A percentile compares a stretch with the other conserved stretches of the same genome.
phyloP scores from a whole-genome alignment of 2,888 invertebrate genomes.

The Macaria notata region DNA sequence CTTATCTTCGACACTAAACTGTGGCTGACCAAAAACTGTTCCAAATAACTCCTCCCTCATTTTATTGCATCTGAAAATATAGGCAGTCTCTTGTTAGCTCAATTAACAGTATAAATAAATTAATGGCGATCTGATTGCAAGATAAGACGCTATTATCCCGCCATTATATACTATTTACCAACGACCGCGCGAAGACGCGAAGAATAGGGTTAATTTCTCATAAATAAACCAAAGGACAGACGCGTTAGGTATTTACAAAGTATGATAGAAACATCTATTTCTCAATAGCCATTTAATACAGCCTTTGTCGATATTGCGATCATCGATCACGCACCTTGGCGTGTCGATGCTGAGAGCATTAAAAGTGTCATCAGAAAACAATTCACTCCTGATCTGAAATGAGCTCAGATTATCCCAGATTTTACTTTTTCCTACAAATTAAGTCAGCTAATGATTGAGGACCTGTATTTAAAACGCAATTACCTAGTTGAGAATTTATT shows the following conservation, averaged over 20 bases:
- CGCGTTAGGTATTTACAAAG: neutral
- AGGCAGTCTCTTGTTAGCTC: neutral
- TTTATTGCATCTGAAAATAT: too few species aligned
- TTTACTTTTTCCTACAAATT: conserved; percentile 8
- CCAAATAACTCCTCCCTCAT: too few species aligned
- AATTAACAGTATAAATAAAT: neutral
- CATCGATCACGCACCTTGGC: conserved; percentile 21
- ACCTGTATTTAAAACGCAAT: conserved; percentile 4
- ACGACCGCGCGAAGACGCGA: conserved; percentile 3
- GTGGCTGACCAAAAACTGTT: too few species aligned
- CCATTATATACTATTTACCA: neutral
- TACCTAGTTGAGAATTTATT: neutral
- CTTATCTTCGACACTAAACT: too few species aligned
- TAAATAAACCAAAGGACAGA: conserved; percentile 20
- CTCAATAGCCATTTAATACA: conserved; percentile 1
- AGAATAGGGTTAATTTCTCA: conserved; percentile 21
- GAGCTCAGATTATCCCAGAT: conserved; percentile 4
- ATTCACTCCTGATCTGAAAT: conserved; percentile 1
- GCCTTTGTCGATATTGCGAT: neutral
- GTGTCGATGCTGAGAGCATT: conserved; percentile 10
- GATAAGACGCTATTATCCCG: neutral
- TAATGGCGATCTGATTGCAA: conserved; percentile 1
- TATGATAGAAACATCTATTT: conserved; percentile 1
- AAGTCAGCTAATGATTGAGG: conserved; percentile 3
- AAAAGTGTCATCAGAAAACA: conserved; percentile 9